Base-by-base conservation (phyloP, 2,888 invertebrate species). In the Teleiodes luculella region DNA sequence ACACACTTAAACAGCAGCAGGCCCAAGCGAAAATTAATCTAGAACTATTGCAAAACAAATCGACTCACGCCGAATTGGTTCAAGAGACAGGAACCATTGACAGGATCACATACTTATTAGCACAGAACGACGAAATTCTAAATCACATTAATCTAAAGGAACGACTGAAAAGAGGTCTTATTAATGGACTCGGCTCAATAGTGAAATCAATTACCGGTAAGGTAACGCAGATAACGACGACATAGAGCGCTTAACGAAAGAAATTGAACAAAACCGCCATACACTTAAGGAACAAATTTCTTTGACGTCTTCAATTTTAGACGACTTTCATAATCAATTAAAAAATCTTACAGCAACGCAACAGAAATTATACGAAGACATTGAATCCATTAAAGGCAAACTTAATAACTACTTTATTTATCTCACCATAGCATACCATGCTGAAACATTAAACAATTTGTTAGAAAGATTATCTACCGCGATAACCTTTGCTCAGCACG, bases 141-240 rank as follows among this genome's bases (percentile, higher is more conserved):
- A 30, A 30, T 8, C 30, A 30, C 8, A 30, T 30, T 30, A 8
- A 30, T 8, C 4, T 30, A 3, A 11, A 18, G 2, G 3, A 14
- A 3, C 43, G 43, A 3, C 13, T 8, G 20, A 14, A 20, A 14
- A 43, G 43, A 43, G 43, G 43, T 5, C 8, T 43, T 4, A 43
- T 43, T 18, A 43, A 43, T 14, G 43, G 43, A 14, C 8, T 43
- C 3, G 43, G 43, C 2, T 43, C 43, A 16, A 43, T 43, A 43
- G 3, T 43, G 16, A 43, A 43, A 16, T 14, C 43, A 4, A 43
- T 43, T 8, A 43, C 43, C 18, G n/a, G n/a, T n/a, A n/a, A n/a
- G 43, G 43, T 3, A 43, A 43, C 8, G 18, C 43, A 13, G 43
- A 43, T 20, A 43, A 43, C 43, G 43, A 43, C 13, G 43, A 43